Evolutionary conservation across 35 echinoderm and acorn worm genomes (phyloP).

Genomic region (Ptychodera flava): DNA sequence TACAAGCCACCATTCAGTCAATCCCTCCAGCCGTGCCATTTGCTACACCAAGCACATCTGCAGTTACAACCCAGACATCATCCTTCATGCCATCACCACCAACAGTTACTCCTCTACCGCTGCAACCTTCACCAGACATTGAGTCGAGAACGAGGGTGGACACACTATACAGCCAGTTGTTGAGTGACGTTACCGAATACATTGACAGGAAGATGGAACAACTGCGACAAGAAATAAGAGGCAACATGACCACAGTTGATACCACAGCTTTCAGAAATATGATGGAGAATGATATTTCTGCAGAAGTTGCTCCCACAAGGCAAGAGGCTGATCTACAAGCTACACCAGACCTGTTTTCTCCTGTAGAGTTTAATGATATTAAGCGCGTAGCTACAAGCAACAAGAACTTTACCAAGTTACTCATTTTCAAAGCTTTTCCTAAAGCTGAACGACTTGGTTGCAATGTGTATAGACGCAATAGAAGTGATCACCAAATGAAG

Average conservation of each 20-base stretch:
- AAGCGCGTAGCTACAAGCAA: too few relatives aligned
- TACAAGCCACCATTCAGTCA: neutral
- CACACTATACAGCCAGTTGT: neutral
- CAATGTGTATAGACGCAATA: neutral
- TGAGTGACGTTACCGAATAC: neutral
- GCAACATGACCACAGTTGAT: neutral
- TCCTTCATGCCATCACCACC: neutral
- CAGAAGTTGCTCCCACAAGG: neutral
- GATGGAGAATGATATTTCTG: neutral
- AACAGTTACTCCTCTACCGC: neutral
- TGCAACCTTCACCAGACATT: too few relatives aligned
- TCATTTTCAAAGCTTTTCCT: neutral
- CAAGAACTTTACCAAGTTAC: neutral
- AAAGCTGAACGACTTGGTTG: neutral
- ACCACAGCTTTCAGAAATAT: neutral
- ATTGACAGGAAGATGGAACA: neutral
- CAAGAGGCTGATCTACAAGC: too few relatives aligned
- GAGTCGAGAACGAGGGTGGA: neutral
- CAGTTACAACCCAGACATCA: neutral
- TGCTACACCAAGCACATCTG: neutral
- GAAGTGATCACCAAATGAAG: neutral
- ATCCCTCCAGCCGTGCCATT: neutral
- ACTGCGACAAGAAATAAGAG: neutral
- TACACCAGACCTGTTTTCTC: too few relatives aligned
- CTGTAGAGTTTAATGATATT: too few relatives aligned